These are phyloP conservation scores for Agonopterix alstromeriana DNA, from an alignment of 2,888 invertebrate genomes.

Conservation along the genomic window DNA sequence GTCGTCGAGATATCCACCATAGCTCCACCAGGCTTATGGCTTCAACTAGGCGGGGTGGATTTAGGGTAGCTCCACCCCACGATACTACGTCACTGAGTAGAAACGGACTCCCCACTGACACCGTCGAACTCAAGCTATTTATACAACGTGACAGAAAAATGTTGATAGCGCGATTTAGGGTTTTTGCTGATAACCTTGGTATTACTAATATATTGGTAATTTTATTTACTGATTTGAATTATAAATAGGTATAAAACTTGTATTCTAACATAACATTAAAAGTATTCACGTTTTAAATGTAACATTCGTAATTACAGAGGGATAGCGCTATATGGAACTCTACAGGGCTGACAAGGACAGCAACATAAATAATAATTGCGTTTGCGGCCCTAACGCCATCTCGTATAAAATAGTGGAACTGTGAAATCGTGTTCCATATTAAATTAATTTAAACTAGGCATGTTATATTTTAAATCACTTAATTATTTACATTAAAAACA, in stretches of 20 bases:
- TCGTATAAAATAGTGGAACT: background rate
- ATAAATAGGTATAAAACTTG: background rate
- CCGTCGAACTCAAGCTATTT: slow-evolving; percentile 4
- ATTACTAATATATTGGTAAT: background rate
- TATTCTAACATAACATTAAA: background rate
- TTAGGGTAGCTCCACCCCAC: slow-evolving; percentile 34
- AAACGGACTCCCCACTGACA: slow-evolving; percentile 40
- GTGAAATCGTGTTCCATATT: no score
- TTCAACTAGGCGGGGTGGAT: slow-evolving; percentile 17
- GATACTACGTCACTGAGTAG: slow-evolving; percentile 47
- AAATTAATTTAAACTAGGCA: no score
- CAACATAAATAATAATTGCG: background rate
- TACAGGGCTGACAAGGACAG: no score
- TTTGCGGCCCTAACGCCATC: background rate
- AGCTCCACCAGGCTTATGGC: slow-evolving; percentile 18
- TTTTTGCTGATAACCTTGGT: slow-evolving; percentile 12
- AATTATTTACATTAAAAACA: no score
- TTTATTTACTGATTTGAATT: background rate
- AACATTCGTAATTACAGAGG: background rate
- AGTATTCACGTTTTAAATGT: background rate
- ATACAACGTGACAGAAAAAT: slow-evolving; percentile 14
- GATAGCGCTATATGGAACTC: no score
- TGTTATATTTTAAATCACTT: no score
- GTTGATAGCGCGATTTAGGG: slow-evolving; percentile 29
- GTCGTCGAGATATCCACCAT: slow-evolving; percentile 4